Base-by-base conservation (phyloP, 2,888 invertebrate species). In the Carabus problematicus region DNA sequence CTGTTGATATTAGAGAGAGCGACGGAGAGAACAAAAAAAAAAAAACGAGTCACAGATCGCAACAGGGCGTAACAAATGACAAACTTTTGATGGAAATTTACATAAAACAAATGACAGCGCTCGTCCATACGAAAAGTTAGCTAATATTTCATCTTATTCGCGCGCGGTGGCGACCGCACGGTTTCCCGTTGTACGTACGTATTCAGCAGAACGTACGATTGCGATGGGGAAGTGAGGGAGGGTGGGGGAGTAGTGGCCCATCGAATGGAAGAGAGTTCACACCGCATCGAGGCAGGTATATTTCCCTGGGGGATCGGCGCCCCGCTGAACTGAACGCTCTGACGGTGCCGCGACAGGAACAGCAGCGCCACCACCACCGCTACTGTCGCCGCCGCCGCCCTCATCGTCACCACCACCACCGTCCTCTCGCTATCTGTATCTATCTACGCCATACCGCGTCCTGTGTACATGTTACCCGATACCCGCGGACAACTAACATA, bases 71-170 rank as follows among this genome's bases (percentile, higher is more conserved):
- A 79, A 78, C 77, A 77, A 79, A 79, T 78, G 80, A 79, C 79
- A 79, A 80, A 81, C 79, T 82, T 82, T 79, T 82, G 81, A 82
- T 80, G 79, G 75, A 79, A 78, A 82, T 82, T 82, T 82, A 81
- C 82, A 82, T 82, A 82, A 82, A 82, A 82, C 77, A 82, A 82
- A 82, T 81, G 82, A 80, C 81, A 78, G 79, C 78, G 80, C 79
- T 78, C 82, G 80, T 81, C 81, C 81, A 81, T 79, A 82, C 80
- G 82, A 82, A 82, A 82, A 82, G 80, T 82, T 82, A 79, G 80
- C 81, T 81, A 80, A 82, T 82, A 82, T 81, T 82, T 82, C 81
- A 81, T 77, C 69, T 69, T 69, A 62, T 69, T 39, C 41, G 59
- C 59, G 14, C 43, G 52, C 19, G 56, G 71, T 68, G 67, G 64